These are phyloP conservation scores for Ptychadena robeensis DNA, from an alignment of 2,797 vertebrate species.

Conservation along the genomic window DNA sequence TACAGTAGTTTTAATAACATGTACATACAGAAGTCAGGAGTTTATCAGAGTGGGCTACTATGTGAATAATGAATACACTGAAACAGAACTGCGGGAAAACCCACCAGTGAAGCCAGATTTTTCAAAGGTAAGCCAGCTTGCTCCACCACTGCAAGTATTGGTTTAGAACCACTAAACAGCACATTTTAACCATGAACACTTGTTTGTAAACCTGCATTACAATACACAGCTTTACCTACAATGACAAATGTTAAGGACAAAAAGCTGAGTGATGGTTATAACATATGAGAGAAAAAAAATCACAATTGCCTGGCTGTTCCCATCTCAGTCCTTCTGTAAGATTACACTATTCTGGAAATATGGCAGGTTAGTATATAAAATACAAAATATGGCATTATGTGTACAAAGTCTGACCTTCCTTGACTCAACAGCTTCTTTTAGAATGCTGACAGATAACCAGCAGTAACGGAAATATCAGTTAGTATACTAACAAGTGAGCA, in stretches of 20 bases:
- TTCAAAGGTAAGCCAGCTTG: conserved; percentile 76
- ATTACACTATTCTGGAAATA: too few species aligned
- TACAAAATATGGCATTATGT: too few species aligned
- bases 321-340: too few species aligned
- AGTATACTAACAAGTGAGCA: too few species aligned
- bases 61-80: conserved; percentile 84
- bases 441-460: too few species aligned
- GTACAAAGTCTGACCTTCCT: too few species aligned
- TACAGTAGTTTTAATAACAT: conserved; percentile 82
- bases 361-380: too few species aligned
- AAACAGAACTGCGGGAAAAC: conserved; percentile 82
- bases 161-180: neutral
- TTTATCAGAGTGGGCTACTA: conserved; percentile 84
- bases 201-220: neutral
- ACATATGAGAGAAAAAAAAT: neutral
- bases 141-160: neutral
- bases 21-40: conserved; percentile 82
- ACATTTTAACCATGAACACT: too few species aligned
- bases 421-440: too few species aligned
- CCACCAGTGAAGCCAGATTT: conserved; percentile 84
- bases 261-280: neutral
- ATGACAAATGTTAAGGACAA: neutral
- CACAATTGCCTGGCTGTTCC: too few species aligned
- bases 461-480: too few species aligned
- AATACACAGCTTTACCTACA: neutral